A percentile compares a stretch with the other conserved stretches of the same genome.
Evolutionary conservation across 2,888 invertebrate genomes (phyloP).

Genomic region (Antheraea assamensis): DNA sequence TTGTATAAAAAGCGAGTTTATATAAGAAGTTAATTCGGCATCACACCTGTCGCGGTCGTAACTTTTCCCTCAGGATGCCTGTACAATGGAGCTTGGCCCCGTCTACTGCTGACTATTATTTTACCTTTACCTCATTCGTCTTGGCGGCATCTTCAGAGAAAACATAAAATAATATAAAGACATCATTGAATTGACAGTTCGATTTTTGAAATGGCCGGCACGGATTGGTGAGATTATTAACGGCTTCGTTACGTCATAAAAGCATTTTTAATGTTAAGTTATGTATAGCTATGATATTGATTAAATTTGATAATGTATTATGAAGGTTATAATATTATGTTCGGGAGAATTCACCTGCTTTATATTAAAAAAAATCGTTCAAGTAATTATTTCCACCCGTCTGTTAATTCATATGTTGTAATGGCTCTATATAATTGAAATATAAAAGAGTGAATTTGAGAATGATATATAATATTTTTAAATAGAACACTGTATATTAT

Average conservation of each 20-base stretch:
- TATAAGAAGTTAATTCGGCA: constrained; percentile 79
- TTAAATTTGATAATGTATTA: constrained; percentile 39
- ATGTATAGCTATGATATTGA: constrained; percentile 37
- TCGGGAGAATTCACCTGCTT: constrained; percentile 34
- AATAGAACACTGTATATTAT: neutral
- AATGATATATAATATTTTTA: neutral
- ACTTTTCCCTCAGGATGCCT: constrained; percentile 72
- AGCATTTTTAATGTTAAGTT: constrained; percentile 45
- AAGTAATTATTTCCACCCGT: neutral
- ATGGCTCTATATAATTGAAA: neutral
- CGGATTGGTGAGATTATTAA: constrained; percentile 58
- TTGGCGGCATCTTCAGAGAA: constrained; percentile 73
- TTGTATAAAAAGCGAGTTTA: constrained; percentile 77
- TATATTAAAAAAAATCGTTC: constrained; percentile 8
- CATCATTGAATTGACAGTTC: constrained; percentile 76
- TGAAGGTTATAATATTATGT: constrained; percentile 18
- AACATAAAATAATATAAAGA: constrained; percentile 67
- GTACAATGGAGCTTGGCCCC: constrained; percentile 73
- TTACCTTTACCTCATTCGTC: constrained; percentile 59
- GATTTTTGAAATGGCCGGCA: constrained; percentile 60
- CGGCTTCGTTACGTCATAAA: constrained; percentile 44
- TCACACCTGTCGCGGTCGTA: constrained; percentile 80
- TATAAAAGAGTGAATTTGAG: neutral
- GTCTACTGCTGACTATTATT: constrained; percentile 63
- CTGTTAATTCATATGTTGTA: neutral